Conservation (phyloP, 2,797 vertebrate genomes). For the Eulemur albifrons region DNA sequence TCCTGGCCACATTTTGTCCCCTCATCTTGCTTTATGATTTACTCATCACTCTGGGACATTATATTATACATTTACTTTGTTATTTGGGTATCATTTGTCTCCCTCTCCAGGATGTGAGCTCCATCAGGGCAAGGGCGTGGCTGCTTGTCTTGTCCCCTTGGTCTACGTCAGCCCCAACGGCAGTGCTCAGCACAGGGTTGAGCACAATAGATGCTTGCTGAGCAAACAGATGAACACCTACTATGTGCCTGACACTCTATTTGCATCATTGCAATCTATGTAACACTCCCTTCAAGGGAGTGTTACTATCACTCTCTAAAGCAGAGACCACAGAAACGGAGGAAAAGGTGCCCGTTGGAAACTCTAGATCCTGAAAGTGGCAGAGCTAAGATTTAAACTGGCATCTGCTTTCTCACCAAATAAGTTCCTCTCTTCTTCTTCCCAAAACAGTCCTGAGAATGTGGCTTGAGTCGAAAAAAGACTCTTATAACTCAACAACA, state of each 20-base stretch:
- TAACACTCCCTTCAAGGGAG: background rate
- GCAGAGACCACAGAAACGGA: background rate
- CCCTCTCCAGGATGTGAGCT: background rate
- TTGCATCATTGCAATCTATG: background rate
- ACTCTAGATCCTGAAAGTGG: background rate
- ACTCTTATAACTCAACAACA: background rate
- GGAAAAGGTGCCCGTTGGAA: background rate
- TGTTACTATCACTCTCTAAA: background rate
- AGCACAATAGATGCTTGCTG: background rate
- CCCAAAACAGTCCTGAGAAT: background rate
- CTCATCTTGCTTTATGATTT: background rate
- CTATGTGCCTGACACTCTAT: background rate
- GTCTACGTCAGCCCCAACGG: background rate
- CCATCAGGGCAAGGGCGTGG: background rate
- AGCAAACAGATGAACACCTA: background rate
- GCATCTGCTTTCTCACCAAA: background rate
- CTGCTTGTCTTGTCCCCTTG: background rate
- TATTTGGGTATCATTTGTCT: background rate
- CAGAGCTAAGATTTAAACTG: background rate
- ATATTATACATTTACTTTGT: background rate
- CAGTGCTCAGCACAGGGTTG: background rate
- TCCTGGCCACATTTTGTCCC: background rate
- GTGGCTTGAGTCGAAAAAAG: background rate
- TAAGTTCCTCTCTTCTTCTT: background rate
- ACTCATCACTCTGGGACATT: background rate